phyloP scores from a whole-genome alignment of 1,140 invertebrate genomes.

The Procambarus clarkii region DNA sequence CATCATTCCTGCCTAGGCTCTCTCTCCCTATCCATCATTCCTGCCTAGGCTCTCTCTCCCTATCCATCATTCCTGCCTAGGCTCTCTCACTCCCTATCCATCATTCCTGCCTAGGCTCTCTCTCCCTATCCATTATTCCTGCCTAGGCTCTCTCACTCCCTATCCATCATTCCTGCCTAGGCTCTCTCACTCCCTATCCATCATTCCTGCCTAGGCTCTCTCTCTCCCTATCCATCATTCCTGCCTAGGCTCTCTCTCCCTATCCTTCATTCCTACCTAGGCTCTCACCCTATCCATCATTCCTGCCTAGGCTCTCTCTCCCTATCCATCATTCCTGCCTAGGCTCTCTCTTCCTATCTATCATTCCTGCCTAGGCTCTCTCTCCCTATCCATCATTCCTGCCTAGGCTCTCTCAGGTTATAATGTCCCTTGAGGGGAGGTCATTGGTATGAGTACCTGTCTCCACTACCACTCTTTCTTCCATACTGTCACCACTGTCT shows the following conservation, averaged over 20 bases:
- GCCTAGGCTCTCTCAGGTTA: neutral
- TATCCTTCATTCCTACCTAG: neutral
- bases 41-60: too few species aligned
- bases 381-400: neutral
- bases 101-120: neutral
- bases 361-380: neutral
- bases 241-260: neutral
- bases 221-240: neutral
- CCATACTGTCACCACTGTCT: too few species aligned
- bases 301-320: neutral
- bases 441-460: too few species aligned
- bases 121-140: neutral
- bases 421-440: too few species aligned
- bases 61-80: too few species aligned
- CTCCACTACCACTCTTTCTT: neutral
- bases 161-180: neutral
- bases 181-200: neutral
- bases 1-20: neutral
- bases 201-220: neutral
- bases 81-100: neutral
- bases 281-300: too few species aligned
- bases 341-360: too few species aligned
- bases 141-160: neutral
- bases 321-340: neutral
- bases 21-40: neutral